These are phyloP conservation scores for Hydrotaea cyrtoneurina DNA, from an alignment of 2,888 invertebrate genomes.

Conservation along the genomic window DNA sequence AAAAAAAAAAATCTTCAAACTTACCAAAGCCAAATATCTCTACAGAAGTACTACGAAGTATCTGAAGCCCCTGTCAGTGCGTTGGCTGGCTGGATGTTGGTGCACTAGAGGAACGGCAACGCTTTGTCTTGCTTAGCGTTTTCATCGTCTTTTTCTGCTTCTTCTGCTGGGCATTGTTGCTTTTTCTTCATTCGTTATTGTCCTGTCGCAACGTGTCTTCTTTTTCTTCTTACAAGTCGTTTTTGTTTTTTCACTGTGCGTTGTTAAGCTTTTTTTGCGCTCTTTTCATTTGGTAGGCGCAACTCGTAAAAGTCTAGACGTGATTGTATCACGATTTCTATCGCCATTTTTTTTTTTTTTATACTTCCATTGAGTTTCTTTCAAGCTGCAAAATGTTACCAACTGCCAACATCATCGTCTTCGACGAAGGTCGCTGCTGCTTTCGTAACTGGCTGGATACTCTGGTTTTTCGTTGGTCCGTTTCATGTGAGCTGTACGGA, in stretches of 20 bases:
- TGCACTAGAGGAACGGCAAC: conserved; percentile 44
- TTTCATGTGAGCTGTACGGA: background rate
- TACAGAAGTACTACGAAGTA: conserved; percentile 3
- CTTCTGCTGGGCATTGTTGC: background rate
- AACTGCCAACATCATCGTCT: background rate
- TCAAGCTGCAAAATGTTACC: background rate
- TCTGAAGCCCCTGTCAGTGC: conserved; percentile 7
- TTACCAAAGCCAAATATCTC: conserved; percentile 27
- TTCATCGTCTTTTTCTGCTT: background rate
- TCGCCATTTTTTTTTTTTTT: conserved; percentile 77
- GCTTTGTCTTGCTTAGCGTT: conserved; percentile 18
- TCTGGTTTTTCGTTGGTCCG: background rate
- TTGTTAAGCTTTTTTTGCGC: background rate
- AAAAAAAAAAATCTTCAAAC: conserved; percentile 41
- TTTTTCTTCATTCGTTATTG: conserved; percentile 7
- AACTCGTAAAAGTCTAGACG: conserved; percentile 79
- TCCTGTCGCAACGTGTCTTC: background rate
- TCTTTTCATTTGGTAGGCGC: conserved; percentile 73
- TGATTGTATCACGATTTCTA: conserved; percentile 79
- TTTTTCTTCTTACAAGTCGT: conserved; percentile 31
- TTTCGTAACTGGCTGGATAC: conserved; percentile 26
- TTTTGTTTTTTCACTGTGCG: conserved; percentile 54
- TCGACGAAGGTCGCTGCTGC: background rate
- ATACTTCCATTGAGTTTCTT: conserved; percentile 60
- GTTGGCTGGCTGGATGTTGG: conserved; percentile 21